Conservation (phyloP, 2,113 vertebrate genomes). For the Oryzias melastigma region DNA sequence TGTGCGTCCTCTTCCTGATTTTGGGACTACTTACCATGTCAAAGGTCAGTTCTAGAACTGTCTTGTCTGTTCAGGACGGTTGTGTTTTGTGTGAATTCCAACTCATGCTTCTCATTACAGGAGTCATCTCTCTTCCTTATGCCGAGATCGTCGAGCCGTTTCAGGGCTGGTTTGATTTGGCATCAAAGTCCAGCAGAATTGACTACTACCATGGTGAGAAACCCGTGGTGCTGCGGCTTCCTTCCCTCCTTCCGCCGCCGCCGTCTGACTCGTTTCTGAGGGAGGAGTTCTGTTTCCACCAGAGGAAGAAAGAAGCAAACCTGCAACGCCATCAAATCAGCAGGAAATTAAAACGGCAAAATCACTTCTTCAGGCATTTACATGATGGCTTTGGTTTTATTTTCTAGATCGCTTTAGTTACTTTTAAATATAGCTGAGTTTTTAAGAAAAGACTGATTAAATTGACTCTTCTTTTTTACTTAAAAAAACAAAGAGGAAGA, state of each 20-base stretch:
- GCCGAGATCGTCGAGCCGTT: slow-evolving; percentile 85
- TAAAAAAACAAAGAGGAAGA: too few species aligned
- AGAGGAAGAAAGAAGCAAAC: slow-evolving; percentile 16
- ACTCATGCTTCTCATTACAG: slow-evolving; percentile 43
- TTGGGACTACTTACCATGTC: slow-evolving; percentile 81
- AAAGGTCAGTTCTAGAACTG: slow-evolving; percentile 71
- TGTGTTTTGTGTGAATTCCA: neutral
- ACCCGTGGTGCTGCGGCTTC: neutral
- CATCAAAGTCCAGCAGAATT: slow-evolving; percentile 73
- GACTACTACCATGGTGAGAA: slow-evolving; percentile 77
- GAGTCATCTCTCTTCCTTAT: slow-evolving; percentile 80
- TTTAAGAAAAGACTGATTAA: too few species aligned
- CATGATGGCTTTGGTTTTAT: neutral
- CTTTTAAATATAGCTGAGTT: too few species aligned
- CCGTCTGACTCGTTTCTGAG: neutral
- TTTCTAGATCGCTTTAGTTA: too few species aligned
- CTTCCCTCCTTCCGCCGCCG: neutral
- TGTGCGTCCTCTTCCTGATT: slow-evolving; percentile 63
- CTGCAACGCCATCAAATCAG: slow-evolving; percentile 7
- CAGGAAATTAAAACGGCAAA: slow-evolving; percentile 31
- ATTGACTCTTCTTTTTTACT: too few species aligned
- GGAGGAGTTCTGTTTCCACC: slow-evolving; percentile 36
- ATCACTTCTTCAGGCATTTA: neutral
- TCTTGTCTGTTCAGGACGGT: neutral
- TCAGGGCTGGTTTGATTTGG: slow-evolving; percentile 82